A percentile compares a stretch with the other conserved stretches of the same genome.
Conservation (phyloP, 1,140 invertebrate species). For the Neomicropteryx cornuta region DNA sequence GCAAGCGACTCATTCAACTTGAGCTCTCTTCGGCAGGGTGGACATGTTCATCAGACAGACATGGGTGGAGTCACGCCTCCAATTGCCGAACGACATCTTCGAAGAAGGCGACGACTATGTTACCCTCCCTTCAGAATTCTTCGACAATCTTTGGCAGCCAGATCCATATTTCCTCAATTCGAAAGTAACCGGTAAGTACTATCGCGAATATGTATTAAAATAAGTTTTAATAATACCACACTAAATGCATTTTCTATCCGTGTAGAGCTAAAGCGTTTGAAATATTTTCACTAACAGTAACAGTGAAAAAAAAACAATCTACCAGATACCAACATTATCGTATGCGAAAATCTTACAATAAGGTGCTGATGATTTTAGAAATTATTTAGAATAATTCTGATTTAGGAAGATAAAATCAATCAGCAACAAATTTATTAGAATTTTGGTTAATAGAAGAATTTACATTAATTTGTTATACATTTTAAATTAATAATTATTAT, state of each 20-base stretch:
- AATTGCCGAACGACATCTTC: slow-evolving; percentile 60
- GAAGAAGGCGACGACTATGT: slow-evolving; percentile 68
- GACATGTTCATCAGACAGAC: slow-evolving; percentile 75
- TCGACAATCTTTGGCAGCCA: slow-evolving; percentile 75
- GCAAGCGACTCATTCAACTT: too few species aligned
- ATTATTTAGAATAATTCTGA: too few species aligned
- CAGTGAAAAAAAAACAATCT: background rate
- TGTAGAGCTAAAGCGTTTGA: too few species aligned
- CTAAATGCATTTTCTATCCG: too few species aligned
- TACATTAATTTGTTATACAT: too few species aligned
- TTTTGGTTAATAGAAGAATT: too few species aligned
- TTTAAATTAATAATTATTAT: too few species aligned
- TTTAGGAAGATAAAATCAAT: too few species aligned
- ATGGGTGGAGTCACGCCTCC: slow-evolving; percentile 65
- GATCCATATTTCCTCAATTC: slow-evolving; percentile 80
- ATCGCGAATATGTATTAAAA: slow-evolving; percentile 8
- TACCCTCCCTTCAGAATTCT: slow-evolving; percentile 65
- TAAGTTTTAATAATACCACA: slow-evolving; percentile 2
- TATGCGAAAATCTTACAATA: too few species aligned
- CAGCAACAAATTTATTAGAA: too few species aligned
- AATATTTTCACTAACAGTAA: slow-evolving; percentile 2
- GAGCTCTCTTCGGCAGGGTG: slow-evolving; percentile 47
- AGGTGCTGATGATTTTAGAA: too few species aligned
- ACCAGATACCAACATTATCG: too few species aligned
- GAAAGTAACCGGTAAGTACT: slow-evolving; percentile 59